These are phyloP conservation scores for Columba janthina DNA, from an alignment of 2,113 vertebrate genomes.

Conservation along the genomic window DNA sequence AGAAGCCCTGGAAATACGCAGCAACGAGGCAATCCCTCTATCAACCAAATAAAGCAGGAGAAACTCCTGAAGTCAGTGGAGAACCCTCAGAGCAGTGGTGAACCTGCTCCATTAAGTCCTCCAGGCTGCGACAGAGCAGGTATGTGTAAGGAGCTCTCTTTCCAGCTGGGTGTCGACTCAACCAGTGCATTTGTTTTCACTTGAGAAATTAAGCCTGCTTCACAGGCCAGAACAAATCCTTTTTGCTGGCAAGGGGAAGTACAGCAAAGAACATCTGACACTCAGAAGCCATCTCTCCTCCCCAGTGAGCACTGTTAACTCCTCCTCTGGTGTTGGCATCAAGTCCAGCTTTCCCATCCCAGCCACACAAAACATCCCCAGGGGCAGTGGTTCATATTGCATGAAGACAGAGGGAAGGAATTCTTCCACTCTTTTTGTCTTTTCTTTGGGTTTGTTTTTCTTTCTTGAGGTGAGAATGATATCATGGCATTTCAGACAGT, in stretches of 20 bases:
- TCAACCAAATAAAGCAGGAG: background rate
- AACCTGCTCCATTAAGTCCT: background rate
- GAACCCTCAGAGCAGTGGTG: background rate
- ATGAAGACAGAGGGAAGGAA: background rate
- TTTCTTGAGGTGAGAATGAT: background rate
- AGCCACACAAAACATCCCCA: background rate
- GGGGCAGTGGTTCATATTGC: background rate
- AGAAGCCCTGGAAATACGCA: background rate
- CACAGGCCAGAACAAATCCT: background rate
- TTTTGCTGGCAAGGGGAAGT: background rate
- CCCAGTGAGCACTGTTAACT: fast-evolving
- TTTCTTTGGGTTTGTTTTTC: background rate
- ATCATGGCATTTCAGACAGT: background rate
- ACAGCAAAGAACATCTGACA: background rate
- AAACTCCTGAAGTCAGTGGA: background rate
- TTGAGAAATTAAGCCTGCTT: background rate
- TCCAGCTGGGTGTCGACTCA: background rate
- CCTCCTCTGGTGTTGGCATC: background rate
- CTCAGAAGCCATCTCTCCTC: background rate
- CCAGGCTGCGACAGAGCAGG: background rate
- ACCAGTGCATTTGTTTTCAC: background rate
- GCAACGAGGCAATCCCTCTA: background rate
- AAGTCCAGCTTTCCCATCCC: background rate
- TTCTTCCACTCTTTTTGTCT: background rate
- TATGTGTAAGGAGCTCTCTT: background rate